Base-by-base conservation (phyloP, 2,797 vertebrate genomes). In the Oreochromis grahami region DNA sequence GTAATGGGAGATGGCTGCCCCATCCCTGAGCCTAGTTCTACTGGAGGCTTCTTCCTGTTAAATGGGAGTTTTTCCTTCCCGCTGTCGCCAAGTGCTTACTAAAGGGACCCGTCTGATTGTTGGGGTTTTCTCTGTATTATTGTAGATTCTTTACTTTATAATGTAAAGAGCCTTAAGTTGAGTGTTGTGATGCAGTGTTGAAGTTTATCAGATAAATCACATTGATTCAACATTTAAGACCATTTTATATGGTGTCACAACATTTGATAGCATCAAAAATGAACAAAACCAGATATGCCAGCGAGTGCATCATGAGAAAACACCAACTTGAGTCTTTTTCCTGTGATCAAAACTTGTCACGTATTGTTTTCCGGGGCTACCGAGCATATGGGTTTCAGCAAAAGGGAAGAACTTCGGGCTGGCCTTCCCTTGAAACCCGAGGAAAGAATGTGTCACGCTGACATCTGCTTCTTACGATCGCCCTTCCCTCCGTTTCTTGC, bases 61-160 rank as follows among this genome's bases (percentile, higher is more conserved):
- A 63, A 36, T 63, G 3, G 10, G 32, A 63, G 58, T 3, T 63
- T 63, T 63, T 63, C 58, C 58, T 63, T 63, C 58, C 58, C 4
- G 2, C 3, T 0, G 32, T 36, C 6, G 0, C 32, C 58, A 63
- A 63, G 0, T 36, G 5, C 58, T n/a, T 36, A 60, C 58, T 5
- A 60, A 60, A 34, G 34, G 17, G 58, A 3, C 8, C 8, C 8
- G 8, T 36, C 8, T 36, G 8, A 63, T 63, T n/a, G 32, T 7
- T 63, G 58, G 58, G 58, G 6, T 12, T 63, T 63, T 63, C 32
- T n/a, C 32, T 63, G 32, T 60, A 0, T 60, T 63, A 63, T 2
- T 63, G 32, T 63, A 63, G 58, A 60, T 34, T 63, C 32, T 63
- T 63, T 63, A 12, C 17, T 63, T 36, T 63, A 36, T 63, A 63